A percentile compares a stretch with the other conserved stretches of the same genome.
Evolutionary conservation across 2,888 invertebrate genomes (phyloP).

Genomic region (Pollenia amentaria): DNA sequence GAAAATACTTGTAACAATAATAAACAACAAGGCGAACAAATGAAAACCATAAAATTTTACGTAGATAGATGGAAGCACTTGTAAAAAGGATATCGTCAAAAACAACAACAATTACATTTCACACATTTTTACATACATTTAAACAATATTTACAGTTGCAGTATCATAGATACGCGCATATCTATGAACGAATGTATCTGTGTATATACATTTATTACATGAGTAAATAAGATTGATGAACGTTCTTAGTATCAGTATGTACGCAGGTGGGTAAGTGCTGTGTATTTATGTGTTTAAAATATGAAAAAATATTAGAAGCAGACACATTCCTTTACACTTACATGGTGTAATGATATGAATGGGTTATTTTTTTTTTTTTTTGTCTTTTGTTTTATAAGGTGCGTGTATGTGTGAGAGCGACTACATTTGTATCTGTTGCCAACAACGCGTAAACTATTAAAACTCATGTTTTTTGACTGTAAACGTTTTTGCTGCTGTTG

Average conservation of each 20-base stretch:
- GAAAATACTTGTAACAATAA: constrained; percentile 6
- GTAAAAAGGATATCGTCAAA: not conserved
- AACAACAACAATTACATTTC: too few species aligned
- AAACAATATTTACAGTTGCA: too few species aligned
- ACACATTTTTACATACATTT: too few species aligned
- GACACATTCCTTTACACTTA: constrained; percentile 15
- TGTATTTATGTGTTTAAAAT: too few species aligned
- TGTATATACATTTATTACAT: not conserved
- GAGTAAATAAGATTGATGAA: constrained; percentile 60
- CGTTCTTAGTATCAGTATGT: constrained; percentile 1
- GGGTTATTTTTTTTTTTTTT: constrained; percentile 32
- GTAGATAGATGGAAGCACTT: not conserved
- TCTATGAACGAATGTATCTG: too few species aligned
- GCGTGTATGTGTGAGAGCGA: not conserved
- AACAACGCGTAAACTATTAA: constrained; percentile 56
- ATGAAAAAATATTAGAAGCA: constrained; percentile 27
- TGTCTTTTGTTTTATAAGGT: not conserved
- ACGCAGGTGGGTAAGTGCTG: not conserved
- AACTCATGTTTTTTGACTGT: constrained; percentile 41
- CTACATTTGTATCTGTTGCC: not conserved
- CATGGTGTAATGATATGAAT: constrained; percentile 41
- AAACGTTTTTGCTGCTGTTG: not conserved
- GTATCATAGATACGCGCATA: too few species aligned
- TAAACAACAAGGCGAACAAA: not conserved
- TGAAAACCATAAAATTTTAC: constrained; percentile 1